Evolutionary conservation across 2,113 vertebrate species (phyloP).

Genomic region (Amazona vittata): DNA sequence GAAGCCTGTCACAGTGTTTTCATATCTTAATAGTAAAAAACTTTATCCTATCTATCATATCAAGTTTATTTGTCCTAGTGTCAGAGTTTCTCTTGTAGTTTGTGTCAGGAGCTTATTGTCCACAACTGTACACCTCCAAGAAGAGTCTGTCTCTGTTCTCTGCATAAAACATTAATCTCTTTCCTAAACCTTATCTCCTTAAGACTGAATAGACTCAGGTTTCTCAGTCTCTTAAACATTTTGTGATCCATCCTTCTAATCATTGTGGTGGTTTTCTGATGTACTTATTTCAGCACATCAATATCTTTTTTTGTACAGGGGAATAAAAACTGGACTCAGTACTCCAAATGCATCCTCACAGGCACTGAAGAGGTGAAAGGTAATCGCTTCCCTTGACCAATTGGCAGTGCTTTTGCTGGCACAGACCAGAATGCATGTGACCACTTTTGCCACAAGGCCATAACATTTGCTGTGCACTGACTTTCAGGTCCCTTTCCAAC

Average conservation of each 20-base stretch:
- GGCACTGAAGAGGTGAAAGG: not conserved
- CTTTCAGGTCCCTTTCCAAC: not conserved
- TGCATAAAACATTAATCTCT: not conserved
- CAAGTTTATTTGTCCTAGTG: not conserved
- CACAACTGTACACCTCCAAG: not conserved
- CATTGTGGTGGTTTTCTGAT: not conserved
- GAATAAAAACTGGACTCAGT: not conserved
- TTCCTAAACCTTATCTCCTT: not conserved
- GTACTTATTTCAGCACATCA: fast-evolving
- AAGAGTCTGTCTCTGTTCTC: not conserved
- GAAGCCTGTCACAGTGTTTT: fast-evolving
- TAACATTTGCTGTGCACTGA: not conserved
- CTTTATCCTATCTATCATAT: not conserved
- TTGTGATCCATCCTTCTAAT: not conserved
- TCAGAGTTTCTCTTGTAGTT: not conserved
- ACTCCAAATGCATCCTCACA: not conserved
- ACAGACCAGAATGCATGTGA: not conserved
- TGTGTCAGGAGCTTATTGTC: not conserved
- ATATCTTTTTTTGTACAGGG: not conserved
- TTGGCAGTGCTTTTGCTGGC: not conserved
- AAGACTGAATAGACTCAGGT: too few species aligned
- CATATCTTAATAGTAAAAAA: not conserved
- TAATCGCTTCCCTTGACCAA: not conserved
- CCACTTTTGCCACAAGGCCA: not conserved
- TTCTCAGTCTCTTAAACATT: not conserved